A percentile compares a stretch with the other conserved stretches of the same genome.
phyloP scores from a whole-genome alignment of 2,888 invertebrate genomes.

The Pegoplata infirma region DNA sequence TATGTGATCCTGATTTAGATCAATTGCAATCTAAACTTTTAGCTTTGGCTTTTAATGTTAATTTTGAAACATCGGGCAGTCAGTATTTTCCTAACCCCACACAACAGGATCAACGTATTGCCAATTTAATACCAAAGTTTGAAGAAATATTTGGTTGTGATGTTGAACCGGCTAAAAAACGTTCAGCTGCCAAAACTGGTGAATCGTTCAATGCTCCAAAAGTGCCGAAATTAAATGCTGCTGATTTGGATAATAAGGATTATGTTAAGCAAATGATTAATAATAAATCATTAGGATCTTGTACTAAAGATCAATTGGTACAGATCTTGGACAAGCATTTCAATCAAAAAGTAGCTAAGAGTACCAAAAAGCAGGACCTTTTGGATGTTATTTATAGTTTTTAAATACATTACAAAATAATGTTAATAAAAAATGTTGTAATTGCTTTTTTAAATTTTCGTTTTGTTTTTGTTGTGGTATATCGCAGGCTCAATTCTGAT shows the following conservation, averaged over 20 bases:
- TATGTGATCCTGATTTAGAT: conserved; percentile 84
- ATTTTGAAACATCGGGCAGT: conserved; percentile 78
- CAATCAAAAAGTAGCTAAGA: conserved; percentile 57
- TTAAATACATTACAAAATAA: conserved; percentile 22
- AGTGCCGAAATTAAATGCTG: conserved; percentile 66
- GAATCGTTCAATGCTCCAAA: conserved; percentile 64
- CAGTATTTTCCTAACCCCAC: conserved; percentile 70
- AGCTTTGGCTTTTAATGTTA: conserved; percentile 83
- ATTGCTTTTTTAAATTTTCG: too few species aligned
- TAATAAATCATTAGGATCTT: conserved; percentile 63
- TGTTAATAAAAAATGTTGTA: neutral
- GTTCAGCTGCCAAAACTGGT: conserved; percentile 63
- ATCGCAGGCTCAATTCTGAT: too few species aligned
- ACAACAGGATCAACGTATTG: conserved; percentile 73
- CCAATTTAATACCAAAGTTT: conserved; percentile 67
- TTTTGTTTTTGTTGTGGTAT: too few species aligned
- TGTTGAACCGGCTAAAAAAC: conserved; percentile 64
- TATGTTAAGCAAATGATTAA: conserved; percentile 66
- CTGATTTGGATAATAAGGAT: conserved; percentile 64
- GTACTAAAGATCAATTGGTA: conserved; percentile 68
- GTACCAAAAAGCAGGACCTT: conserved; percentile 65
- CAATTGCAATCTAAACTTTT: conserved; percentile 83
- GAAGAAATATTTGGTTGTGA: conserved; percentile 69
- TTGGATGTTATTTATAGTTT: conserved; percentile 64
- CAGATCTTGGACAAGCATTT: conserved; percentile 68